Evolutionary conservation across 35 echinoderm and acorn worm species (phyloP).

Genomic region (Lytechinus pictus): DNA sequence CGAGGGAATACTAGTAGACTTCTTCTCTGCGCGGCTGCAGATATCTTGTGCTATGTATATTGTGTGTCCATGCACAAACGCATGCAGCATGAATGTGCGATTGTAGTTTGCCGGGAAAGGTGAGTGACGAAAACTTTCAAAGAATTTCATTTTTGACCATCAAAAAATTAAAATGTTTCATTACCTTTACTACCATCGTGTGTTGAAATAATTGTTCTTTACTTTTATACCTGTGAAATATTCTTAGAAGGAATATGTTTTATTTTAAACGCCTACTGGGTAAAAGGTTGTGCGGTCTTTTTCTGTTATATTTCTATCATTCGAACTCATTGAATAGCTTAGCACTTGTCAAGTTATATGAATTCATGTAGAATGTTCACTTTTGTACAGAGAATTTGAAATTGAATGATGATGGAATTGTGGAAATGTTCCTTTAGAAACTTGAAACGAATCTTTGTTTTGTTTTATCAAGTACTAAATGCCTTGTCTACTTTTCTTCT

Average conservation of each 20-base stretch:
- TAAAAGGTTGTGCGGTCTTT: neutral
- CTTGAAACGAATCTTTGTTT: neutral
- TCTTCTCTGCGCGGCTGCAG: neutral
- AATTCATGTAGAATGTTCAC: neutral
- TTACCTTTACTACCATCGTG: neutral
- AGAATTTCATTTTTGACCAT: neutral
- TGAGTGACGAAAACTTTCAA: constrained; percentile 10
- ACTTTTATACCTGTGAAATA: neutral
- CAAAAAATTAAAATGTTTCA: neutral
- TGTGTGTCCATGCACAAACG: neutral
- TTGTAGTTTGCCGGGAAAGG: neutral
- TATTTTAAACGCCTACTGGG: neutral
- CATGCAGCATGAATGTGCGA: neutral
- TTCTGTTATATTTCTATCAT: neutral
- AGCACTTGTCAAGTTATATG: neutral
- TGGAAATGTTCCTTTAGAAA: neutral
- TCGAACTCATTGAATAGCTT: neutral
- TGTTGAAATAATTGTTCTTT: neutral
- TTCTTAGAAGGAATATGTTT: neutral
- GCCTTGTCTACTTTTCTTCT: neutral
- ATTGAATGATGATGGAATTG: neutral
- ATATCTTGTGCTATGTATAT: neutral
- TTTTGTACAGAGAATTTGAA: neutral
- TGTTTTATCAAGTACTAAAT: neutral
- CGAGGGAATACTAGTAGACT: neutral